Evolutionary conservation across 2,888 invertebrate species (phyloP), one percentile per base, ranked within the genome.

Genomic region (Drosophila aldrichi): DNA sequence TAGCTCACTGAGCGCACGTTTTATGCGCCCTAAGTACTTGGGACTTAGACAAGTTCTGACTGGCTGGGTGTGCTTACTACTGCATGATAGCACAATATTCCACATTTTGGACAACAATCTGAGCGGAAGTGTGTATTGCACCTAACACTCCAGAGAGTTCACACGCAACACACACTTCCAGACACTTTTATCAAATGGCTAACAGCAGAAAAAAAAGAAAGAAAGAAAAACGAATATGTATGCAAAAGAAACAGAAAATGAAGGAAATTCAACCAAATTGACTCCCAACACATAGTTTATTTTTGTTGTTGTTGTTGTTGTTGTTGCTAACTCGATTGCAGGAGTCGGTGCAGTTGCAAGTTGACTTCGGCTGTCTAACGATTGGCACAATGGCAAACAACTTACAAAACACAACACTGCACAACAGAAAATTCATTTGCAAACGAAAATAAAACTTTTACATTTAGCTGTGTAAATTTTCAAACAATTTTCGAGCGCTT

Each of bases 391-490:
- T 80, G 41, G 63, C 80, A 79, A 82, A 76, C 82, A 80, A 76
- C 79, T 80, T 82, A 67, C 77, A 67, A 83, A 81, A 83, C 73
- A 70, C 60, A 84, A 62, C 72, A 73, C 58, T 52, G 29, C 29
- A 65, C 70, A 75, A 66, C 66, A 56, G 25, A 68, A 66, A 86
- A 82, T 89, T 86, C 88, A 86, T 90, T 88, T 90, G 77, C 89
- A 76, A 89, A 79, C 84, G 77, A 88, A 90, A 88, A 89, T 90
- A 88, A 79, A 87, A 90, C 90, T 87, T 87, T 83, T 79, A 77
- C 89, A 81, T 90, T 88, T 90, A 90, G 86, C 90, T 83, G 89
- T 88, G 90, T 79, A 88, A 73, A 88, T 87, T 85, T 89, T 76
- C 64, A 82, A 82, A 89, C 88, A 85, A 84, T 87, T 84, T 70